Evolutionary conservation across 2,888 invertebrate species (phyloP), one percentile per base, ranked within the genome.

Genomic region (Watsonalla binaria): DNA sequence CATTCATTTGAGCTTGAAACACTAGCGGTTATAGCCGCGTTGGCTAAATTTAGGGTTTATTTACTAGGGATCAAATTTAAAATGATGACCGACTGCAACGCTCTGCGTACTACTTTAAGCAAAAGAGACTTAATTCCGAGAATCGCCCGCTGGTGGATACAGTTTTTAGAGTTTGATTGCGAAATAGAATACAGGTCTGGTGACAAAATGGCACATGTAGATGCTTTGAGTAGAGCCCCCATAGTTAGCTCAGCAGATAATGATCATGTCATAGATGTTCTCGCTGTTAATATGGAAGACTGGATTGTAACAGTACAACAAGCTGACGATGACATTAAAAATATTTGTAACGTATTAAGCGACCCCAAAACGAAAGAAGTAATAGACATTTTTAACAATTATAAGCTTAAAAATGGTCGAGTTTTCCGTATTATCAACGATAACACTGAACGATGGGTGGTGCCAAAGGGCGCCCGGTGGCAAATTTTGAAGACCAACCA

Each of bases 131-230:
- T 63, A 0, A 48, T 68, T 13, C 63, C 64, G n/a, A n/a, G n/a
- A n/a, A 60, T 67, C 11, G 68, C 74, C 6, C 54, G 72, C 14
- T 78, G 73, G 76, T 69, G 70, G 47, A 35, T 75, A 34, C 57
- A 63, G 46, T n/a, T 76, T 0, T 60, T 69, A 37, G 68, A 71
- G 15, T 78, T 61, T 15, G 63, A 75, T 51, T 74, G 61, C 49
- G 50, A 6, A 0, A 61, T 76, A 5, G 62, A 70, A 54, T 73
- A 76, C 58, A 54, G 74, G n/a, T 56, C 66, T 5, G 68, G 65
- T 0, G 34, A 46, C 0, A 37, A 52, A 0, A 72, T 74, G 68
- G 24, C 53, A 2, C 68, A 74, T 45, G 71, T 63, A 0, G 74
- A 76, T 54, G 70, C 71, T 0, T 49, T 74, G 5, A 76, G 74